Evolutionary conservation across 2,888 invertebrate species (phyloP).

Genomic region (Orgyia antiqua): DNA sequence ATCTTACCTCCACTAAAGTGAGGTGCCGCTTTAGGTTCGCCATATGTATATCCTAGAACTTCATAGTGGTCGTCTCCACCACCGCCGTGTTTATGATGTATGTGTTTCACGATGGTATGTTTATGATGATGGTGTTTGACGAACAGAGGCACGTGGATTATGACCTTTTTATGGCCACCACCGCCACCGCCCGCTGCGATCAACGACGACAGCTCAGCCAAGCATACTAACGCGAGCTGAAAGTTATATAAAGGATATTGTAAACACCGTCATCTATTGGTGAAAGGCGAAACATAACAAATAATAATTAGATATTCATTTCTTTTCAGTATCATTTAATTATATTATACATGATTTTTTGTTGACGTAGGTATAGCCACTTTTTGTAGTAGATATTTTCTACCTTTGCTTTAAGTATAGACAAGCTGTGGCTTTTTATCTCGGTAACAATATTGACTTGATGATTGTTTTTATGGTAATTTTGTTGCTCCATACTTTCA

Average conservation of each 20-base stretch:
- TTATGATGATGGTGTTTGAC: slow-evolving; percentile 88
- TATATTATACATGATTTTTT: too few species aligned
- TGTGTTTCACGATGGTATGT: slow-evolving; percentile 86
- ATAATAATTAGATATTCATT: too few species aligned
- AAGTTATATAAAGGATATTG: slow-evolving; percentile 20
- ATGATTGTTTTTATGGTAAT: too few species aligned
- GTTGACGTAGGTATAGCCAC: too few species aligned
- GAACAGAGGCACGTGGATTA: slow-evolving; percentile 88
- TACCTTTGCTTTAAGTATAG: too few species aligned
- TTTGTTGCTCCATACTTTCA: too few species aligned
- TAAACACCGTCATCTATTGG: not conserved
- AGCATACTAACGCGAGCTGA: slow-evolving; percentile 58
- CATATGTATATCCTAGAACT: slow-evolving; percentile 82
- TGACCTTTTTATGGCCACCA: slow-evolving; percentile 82
- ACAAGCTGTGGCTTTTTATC: too few species aligned
- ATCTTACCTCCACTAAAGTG: slow-evolving; percentile 62
- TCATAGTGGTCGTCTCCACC: slow-evolving; percentile 81
- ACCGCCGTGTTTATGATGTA: slow-evolving; percentile 80
- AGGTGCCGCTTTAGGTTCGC: slow-evolving; percentile 78
- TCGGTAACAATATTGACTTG: too few species aligned
- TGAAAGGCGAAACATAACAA: not conserved
- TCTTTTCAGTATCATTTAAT: too few species aligned
- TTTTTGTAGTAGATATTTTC: too few species aligned
- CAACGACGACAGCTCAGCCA: slow-evolving; percentile 50
- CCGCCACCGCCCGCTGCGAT: slow-evolving; percentile 67